Evolutionary conservation across 2,888 invertebrate genomes (phyloP).

Genomic region (Hypena proboscidalis): DNA sequence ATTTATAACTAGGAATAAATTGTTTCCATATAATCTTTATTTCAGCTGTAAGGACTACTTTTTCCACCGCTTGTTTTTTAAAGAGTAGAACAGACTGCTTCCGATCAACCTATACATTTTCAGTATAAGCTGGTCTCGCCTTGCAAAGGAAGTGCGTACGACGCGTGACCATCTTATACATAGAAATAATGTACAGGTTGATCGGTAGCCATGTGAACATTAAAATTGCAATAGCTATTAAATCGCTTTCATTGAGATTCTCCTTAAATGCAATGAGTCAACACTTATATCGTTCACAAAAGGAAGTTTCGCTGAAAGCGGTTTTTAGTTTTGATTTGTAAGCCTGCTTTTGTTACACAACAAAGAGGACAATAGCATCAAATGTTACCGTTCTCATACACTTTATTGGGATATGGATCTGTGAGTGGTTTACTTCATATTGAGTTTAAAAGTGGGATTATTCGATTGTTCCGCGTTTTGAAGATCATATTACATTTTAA

Average conservation of each 20-base stretch:
- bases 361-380: constrained; percentile 25
- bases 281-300: constrained; percentile 56
- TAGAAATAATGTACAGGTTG: too few relatives aligned
- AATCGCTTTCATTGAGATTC: constrained; percentile 47
- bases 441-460: constrained; percentile 9
- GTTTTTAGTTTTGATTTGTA: constrained; percentile 61
- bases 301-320: constrained; percentile 57
- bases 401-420: constrained; percentile 9
- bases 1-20: too few relatives aligned
- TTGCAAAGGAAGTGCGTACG: too few relatives aligned
- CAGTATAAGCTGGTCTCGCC: too few relatives aligned
- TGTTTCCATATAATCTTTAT: too few relatives aligned
- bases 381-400: constrained; percentile 16
- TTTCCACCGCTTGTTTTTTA: too few relatives aligned
- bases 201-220: too few relatives aligned
- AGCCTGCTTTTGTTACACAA: constrained; percentile 47
- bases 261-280: constrained; percentile 60
- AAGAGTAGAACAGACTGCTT: too few relatives aligned
- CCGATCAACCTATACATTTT: too few relatives aligned
- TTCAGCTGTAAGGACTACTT: too few relatives aligned
- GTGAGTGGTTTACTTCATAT: constrained; percentile 10
- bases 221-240: too few relatives aligned
- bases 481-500: neutral
- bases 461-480: constrained; percentile 4
- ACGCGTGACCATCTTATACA: too few relatives aligned